Base-by-base conservation (phyloP, 2,888 invertebrate species). In the Pomacea canaliculata region DNA sequence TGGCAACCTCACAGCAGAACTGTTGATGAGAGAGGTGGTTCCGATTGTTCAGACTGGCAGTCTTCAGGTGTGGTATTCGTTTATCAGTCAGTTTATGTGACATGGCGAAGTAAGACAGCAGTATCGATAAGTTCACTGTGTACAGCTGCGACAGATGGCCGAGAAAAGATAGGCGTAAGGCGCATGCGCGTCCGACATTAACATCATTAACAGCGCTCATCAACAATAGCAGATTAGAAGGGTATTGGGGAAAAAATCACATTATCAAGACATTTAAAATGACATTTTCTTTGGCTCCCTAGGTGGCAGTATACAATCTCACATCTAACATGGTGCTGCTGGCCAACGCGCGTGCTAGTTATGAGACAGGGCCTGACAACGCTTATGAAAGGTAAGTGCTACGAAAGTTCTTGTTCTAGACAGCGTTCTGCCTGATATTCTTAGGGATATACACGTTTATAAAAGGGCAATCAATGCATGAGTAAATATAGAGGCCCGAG, bases 41-140 rank as follows among this genome's bases (percentile, higher is more conserved):
- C 80, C 85, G 12, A 83, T 86, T 8, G 82, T 83, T 49, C 84
- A 85, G 70, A 83, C 84, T 10, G 86, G 86, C 19, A 83, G 83
- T 79, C 75, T 86, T 13, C 85, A 83, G 62, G 72, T 72, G 10
- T 12, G 8, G 51, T 16, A 56, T 16, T 2, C 51, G 12, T 10
- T 56, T 56, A 10, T 7, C 51, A 56, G 0, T 10, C 16, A 56
- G 16, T 56, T 37, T 5, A 37, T 37, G 37, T 1, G 37, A 37
- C 37, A 37, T 37, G 37, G 23, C 23, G 23, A 23, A 23, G 23
- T 23, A 23, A 23, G 23, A 23, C 23, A 23, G 23, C 23, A 23
- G 23, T 23, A 0, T 23, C 23, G 23, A 23, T 23, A 23, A 23
- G 23, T 23, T 23, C 23, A 23, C 23, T 23, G 23, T 23, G 23